These are phyloP conservation scores for Blastobasis adustella DNA, from an alignment of 2,888 invertebrate species.

Conservation along the genomic window DNA sequence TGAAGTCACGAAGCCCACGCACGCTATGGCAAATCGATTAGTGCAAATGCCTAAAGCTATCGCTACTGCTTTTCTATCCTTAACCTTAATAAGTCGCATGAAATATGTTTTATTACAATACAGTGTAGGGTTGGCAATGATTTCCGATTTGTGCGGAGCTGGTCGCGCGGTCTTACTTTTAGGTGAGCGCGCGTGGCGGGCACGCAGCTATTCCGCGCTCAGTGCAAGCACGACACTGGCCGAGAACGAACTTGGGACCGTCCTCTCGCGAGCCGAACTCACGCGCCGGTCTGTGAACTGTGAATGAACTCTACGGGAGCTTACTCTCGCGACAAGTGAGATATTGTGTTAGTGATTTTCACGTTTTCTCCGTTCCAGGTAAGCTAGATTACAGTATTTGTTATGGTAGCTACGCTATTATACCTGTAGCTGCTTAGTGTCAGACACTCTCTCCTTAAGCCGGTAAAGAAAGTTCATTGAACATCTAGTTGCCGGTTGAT, in stretches of 20 bases:
- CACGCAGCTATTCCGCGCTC: slow-evolving; percentile 62
- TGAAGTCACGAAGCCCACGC: slow-evolving; percentile 24
- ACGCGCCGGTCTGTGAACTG: slow-evolving; percentile 45
- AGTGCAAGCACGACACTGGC: slow-evolving; percentile 64
- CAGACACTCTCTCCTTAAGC: slow-evolving; percentile 32
- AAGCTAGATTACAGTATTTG: slow-evolving; percentile 13
- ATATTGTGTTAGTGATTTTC: slow-evolving; percentile 48
- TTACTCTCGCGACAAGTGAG: slow-evolving; percentile 32
- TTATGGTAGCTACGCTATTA: not conserved
- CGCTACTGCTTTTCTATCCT: slow-evolving; percentile 53
- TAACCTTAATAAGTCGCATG: slow-evolving; percentile 55
- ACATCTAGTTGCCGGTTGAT: slow-evolving; percentile 23
- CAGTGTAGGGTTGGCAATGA: slow-evolving; percentile 44
- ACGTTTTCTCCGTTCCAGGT: slow-evolving; percentile 33
- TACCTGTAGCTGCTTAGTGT: not conserved
- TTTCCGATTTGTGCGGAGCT: slow-evolving; percentile 40
- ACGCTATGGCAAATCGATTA: slow-evolving; percentile 42
- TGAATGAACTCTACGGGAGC: slow-evolving; percentile 42
- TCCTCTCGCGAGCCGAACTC: slow-evolving; percentile 27
- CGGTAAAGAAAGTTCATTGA: slow-evolving; percentile 40
- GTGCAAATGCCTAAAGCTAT: slow-evolving; percentile 33
- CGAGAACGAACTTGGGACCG: slow-evolving; percentile 64
- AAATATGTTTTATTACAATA: slow-evolving; percentile 31
- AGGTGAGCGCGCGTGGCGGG: slow-evolving; percentile 59
- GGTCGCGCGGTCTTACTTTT: slow-evolving; percentile 51